Percentiles rank a stretch among this genome's conserved stretches.
phyloP scores from a whole-genome alignment of 2,113 vertebrate species.

The Pungitius pungitius region DNA sequence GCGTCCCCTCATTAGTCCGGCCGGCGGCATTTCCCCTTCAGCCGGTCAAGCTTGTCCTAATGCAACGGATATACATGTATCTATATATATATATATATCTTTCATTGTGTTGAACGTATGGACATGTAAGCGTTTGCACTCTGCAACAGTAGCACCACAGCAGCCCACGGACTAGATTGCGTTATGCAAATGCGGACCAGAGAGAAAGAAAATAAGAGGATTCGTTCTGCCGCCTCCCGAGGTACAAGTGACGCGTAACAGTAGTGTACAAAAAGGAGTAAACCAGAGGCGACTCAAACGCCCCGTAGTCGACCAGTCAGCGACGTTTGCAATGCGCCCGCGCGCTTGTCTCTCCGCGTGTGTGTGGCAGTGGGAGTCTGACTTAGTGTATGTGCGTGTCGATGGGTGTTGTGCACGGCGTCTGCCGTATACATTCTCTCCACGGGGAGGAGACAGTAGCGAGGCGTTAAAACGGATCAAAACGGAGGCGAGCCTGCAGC shows the following conservation, averaged over 20 bases:
- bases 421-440: slow-evolving; percentile 72
- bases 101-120: slow-evolving; percentile 19
- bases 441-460: slow-evolving; percentile 70
- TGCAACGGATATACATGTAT: not conserved
- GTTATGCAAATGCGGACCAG: slow-evolving; percentile 35
- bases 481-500: slow-evolving; percentile 53
- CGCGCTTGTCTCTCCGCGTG: slow-evolving; percentile 32
- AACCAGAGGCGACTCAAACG: slow-evolving; percentile 30
- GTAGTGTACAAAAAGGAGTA: slow-evolving; percentile 40
- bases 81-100: not conserved
- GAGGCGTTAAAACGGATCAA: slow-evolving; percentile 45
- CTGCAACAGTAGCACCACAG: slow-evolving; percentile 63
- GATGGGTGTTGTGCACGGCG: slow-evolving; percentile 30
- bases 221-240: slow-evolving; percentile 39
- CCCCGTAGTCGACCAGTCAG: slow-evolving; percentile 16
- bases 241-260: slow-evolving; percentile 47
- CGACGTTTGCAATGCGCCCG: slow-evolving; percentile 9
- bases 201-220: slow-evolving; percentile 29
- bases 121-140: slow-evolving; percentile 32
- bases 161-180: slow-evolving; percentile 51
- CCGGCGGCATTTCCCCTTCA: not conserved
- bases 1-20: not conserved
- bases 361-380: slow-evolving; percentile 28
- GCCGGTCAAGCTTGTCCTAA: slow-evolving; percentile 26
- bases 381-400: slow-evolving; percentile 21